Evolutionary conservation across 1,140 invertebrate genomes (phyloP), one percentile per base, ranked within the genome.

Genomic region (Cydia amplana): DNA sequence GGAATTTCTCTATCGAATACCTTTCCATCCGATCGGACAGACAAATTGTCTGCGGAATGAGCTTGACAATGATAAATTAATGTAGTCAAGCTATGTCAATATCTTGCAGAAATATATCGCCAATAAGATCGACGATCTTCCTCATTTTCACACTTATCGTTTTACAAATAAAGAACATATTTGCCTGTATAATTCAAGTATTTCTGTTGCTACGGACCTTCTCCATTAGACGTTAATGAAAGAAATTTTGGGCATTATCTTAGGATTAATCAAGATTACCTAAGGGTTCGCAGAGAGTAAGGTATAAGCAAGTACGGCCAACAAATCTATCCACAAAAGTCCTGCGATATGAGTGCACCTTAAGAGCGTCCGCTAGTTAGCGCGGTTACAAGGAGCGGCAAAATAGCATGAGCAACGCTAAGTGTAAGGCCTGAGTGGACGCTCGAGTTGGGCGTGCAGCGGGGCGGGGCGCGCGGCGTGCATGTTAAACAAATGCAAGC

Each of bases 1-100:
- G 55, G 23, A 23, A 20, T 18, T 60, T 23, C 55, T 60, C 55
- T 60, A 60, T 60, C 23, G 55, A 60, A 60, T 60, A 60, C 55
- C 55, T 60, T 60, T 60, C 55, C 55, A 60, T 23, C 55, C 55
- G 55, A 60, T 18, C 20, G 55, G 20, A 60, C 20, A 60, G 55
- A 60, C 55, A 60, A 60, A 60, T 60, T 60, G 55, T 60, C n/a
- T 60, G 55, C 55, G 55, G 55, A 23, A 60, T 60, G 20, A 60
- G 55, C 55, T 23, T 60, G 55, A 60, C 55, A 60, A 60, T 60
- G 55, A 60, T 23, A 60, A 60, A 60, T 60, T 60, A 60, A 60
- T 23, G 43, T 46, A 46, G 51, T 18, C 51, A 55, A 55, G 51
- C 51, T 55, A 55, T 55, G 55, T 60, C 55, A 60, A 60, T 60